Conservation (phyloP, 2,797 vertebrate species). For the Nyctibius grandis region DNA sequence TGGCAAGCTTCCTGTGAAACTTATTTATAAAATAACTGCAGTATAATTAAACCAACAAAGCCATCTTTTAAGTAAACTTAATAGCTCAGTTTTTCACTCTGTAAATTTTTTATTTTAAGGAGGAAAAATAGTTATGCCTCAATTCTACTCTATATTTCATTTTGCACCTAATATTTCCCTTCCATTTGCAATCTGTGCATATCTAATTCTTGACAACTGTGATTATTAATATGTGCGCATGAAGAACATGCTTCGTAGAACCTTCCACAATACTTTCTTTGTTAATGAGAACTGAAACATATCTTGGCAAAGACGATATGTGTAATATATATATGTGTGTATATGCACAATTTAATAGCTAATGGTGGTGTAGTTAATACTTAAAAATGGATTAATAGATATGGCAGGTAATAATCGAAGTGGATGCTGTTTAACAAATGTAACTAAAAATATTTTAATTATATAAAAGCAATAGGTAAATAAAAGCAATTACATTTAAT, state of each 20-base stretch:
- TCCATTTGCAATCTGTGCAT: slow-evolving; percentile 66
- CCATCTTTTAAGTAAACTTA: slow-evolving; percentile 78
- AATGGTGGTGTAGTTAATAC: slow-evolving; percentile 61
- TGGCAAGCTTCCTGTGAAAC: slow-evolving; percentile 79
- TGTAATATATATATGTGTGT: slow-evolving; percentile 25
- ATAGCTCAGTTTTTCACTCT: slow-evolving; percentile 67
- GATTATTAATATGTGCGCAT: slow-evolving; percentile 72
- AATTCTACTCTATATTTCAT: slow-evolving; percentile 62
- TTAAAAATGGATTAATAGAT: slow-evolving; percentile 64
- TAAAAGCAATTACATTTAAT: slow-evolving; percentile 75
- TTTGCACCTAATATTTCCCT: slow-evolving; percentile 66
- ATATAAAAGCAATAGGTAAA: slow-evolving; percentile 76
- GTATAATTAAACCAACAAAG: slow-evolving; percentile 84
- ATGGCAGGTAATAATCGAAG: slow-evolving; percentile 70
- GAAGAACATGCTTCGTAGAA: slow-evolving; percentile 67
- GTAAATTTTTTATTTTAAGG: slow-evolving; percentile 71
- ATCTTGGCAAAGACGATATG: slow-evolving; percentile 67
- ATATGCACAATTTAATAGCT: slow-evolving; percentile 54
- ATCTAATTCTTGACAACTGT: slow-evolving; percentile 76
- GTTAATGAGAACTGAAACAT: slow-evolving; percentile 72
- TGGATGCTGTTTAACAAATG: slow-evolving; percentile 65
- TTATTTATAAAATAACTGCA: slow-evolving; percentile 84
- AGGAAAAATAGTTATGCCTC: slow-evolving; percentile 66
- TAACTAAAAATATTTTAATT: slow-evolving; percentile 78
- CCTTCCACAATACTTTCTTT: slow-evolving; percentile 70